These are phyloP conservation scores for Netelia melanura DNA, from an alignment of 2,888 invertebrate species.

Conservation along the genomic window DNA sequence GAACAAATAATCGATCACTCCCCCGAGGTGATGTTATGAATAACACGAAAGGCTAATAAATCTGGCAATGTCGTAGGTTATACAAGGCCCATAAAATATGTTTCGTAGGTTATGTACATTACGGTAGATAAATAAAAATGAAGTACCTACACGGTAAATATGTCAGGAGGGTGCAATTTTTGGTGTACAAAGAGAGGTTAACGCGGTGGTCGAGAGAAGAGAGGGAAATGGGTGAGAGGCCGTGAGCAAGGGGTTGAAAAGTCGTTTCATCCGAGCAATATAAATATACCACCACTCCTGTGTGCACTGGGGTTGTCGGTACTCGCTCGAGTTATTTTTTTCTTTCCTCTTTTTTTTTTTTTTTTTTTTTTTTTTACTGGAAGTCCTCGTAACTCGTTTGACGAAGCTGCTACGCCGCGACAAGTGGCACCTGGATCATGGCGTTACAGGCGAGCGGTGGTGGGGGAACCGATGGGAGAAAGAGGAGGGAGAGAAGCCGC, in stretches of 20 bases:
- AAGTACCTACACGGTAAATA: slow-evolving; percentile 6
- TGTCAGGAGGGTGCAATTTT: slow-evolving; percentile 37
- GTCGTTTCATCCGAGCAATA: slow-evolving; percentile 13
- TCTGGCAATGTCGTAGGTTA: not conserved
- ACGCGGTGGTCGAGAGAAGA: slow-evolving; percentile 20
- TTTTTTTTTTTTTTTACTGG: slow-evolving; percentile 29
- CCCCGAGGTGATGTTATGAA: not conserved
- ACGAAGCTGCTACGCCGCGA: slow-evolving; percentile 60
- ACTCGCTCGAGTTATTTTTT: not conserved
- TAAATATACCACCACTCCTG: not conserved
- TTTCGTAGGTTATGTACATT: not conserved
- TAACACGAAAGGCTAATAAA: not conserved
- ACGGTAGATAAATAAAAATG: not conserved
- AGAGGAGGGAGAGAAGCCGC: not conserved
- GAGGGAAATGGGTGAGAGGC: not conserved
- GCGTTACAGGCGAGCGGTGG: slow-evolving; percentile 2
- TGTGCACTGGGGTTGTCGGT: not conserved
- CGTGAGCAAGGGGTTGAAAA: slow-evolving; percentile 46
- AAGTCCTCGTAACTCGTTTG: slow-evolving; percentile 53
- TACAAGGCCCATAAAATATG: not conserved
- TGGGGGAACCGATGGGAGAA: not conserved
- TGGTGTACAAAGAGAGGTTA: slow-evolving; percentile 11
- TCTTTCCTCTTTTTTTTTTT: not conserved
- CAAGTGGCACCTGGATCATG: slow-evolving; percentile 62
- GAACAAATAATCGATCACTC: slow-evolving; percentile 32